A percentile compares a stretch with the other conserved stretches of the same genome.
phyloP scores from a whole-genome alignment of 2,888 invertebrate genomes.

The Ormyrus rosae region DNA sequence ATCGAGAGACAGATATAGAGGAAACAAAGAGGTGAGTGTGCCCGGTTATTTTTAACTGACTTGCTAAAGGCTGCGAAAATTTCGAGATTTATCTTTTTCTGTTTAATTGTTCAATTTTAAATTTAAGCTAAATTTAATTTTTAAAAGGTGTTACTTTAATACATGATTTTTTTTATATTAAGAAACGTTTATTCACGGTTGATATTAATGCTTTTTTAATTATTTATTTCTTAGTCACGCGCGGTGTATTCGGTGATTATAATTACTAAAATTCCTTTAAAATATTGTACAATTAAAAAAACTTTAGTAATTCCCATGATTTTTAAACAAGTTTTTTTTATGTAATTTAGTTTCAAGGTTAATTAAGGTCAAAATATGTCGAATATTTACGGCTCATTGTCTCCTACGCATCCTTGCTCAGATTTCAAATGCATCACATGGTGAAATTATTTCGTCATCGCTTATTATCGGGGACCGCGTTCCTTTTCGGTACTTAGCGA shows the following conservation, averaged over 20 bases:
- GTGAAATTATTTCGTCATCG: no score
- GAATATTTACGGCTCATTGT: background rate
- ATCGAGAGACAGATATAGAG: background rate
- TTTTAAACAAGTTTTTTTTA: no score
- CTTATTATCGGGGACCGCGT: no score
- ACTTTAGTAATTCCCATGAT: background rate
- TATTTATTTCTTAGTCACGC: no score
- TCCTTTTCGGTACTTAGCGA: no score
- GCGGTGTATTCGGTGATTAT: background rate
- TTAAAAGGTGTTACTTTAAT: no score
- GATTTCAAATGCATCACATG: no score
- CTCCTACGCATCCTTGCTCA: background rate
- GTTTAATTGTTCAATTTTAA: background rate
- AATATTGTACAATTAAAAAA: background rate
- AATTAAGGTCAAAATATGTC: constrained; percentile 1
- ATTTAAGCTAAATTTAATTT: background rate
- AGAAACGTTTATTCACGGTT: no score
- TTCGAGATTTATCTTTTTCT: background rate
- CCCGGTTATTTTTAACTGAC: constrained; percentile 29
- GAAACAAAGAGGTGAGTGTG: constrained; percentile 31
- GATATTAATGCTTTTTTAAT: no score
- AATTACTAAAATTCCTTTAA: no score
- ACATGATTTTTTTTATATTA: no score
- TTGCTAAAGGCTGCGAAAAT: background rate
- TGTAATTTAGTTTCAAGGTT: constrained; percentile 3